phyloP scores from a whole-genome alignment of 2,797 vertebrate species.

The Coluber constrictor region DNA sequence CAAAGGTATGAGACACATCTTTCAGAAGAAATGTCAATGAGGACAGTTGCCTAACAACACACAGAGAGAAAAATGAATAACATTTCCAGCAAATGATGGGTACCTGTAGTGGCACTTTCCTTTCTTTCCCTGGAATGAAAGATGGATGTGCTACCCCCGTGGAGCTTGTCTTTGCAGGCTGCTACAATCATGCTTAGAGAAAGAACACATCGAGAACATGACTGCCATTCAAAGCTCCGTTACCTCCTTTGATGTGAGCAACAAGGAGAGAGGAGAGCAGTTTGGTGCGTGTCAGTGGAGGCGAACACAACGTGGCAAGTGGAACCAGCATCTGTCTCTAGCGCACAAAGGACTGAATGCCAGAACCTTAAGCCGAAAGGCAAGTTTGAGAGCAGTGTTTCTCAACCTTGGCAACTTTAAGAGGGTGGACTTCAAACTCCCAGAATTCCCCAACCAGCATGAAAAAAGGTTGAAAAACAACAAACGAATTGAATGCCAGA shows the following conservation, averaged over 20 bases:
- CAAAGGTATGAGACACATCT: background rate
- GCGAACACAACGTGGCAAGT: background rate
- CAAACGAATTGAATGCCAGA: background rate
- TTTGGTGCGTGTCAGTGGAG: background rate
- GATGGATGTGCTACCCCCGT: background rate
- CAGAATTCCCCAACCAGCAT: background rate
- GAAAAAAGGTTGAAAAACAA: background rate
- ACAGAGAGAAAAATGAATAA: background rate
- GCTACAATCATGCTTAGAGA: background rate
- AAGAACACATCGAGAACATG: constrained; percentile 12
- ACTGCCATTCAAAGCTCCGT: background rate
- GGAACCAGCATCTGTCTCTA: background rate
- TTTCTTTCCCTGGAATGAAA: background rate
- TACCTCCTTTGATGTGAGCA: background rate
- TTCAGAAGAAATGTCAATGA: background rate
- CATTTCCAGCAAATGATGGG: background rate
- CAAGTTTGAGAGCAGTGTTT: background rate
- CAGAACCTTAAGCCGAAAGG: background rate
- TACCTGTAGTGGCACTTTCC: background rate
- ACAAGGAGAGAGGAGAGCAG: background rate
- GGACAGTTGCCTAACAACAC: background rate
- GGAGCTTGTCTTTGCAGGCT: background rate
- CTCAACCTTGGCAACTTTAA: background rate
- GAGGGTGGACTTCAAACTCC: background rate
- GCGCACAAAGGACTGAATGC: background rate